Evolutionary conservation across 2,113 vertebrate species (phyloP).

Genomic region (Esox niger): DNA sequence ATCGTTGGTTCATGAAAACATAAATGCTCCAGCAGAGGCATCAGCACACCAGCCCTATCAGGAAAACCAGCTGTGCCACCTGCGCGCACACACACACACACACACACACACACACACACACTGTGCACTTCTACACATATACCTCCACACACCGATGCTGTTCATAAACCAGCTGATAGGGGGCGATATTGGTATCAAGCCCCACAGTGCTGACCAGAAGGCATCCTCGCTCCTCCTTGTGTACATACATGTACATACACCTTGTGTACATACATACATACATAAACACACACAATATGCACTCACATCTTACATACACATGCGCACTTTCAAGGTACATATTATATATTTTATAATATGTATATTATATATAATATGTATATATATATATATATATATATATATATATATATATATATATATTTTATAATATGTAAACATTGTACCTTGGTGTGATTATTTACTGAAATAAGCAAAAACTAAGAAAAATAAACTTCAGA

Average conservation of each 20-base stretch:
- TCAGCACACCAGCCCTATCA: slow-evolving; percentile 17
- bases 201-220: neutral
- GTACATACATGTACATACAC: too few species aligned
- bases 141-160: neutral
- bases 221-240: neutral
- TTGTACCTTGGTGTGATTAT: too few species aligned
- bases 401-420: too few species aligned
- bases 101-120: slow-evolving; percentile 5
- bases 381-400: too few species aligned
- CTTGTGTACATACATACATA: too few species aligned
- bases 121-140: neutral
- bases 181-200: neutral
- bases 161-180: neutral
- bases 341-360: too few species aligned
- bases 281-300: neutral
- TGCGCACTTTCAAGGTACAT: too few species aligned
- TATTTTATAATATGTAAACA: too few species aligned
- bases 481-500: too few species aligned
- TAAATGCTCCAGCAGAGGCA: too few species aligned
- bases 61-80: slow-evolving; percentile 5
- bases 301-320: neutral
- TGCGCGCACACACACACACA: slow-evolving; percentile 1
- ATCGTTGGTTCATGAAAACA: neutral
- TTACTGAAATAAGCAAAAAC: too few species aligned
- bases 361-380: too few species aligned